Conservation (phyloP, 2,888 invertebrate species). For the Philhelius pedissequus region DNA sequence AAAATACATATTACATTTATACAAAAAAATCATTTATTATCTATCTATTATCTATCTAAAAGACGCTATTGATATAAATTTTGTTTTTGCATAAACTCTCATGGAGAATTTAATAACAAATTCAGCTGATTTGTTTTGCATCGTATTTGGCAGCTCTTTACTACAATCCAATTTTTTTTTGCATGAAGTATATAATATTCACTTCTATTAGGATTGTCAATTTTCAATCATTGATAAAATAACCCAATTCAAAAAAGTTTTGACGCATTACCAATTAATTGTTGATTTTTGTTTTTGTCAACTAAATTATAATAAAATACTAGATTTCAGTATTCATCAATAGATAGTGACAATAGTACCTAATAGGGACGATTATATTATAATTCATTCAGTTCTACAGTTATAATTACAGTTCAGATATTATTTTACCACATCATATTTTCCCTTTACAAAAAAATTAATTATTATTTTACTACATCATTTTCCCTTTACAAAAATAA, state of each 20-base stretch:
- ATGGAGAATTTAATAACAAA: constrained; percentile 52
- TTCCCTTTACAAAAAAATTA: constrained; percentile 1
- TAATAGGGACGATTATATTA: too few relatives aligned
- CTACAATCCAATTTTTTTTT: too few relatives aligned
- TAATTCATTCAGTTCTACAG: constrained; percentile 45
- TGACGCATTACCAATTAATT: too few relatives aligned
- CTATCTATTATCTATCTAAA: constrained; percentile 1
- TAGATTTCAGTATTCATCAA: too few relatives aligned
- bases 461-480: neutral
- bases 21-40: too few relatives aligned
- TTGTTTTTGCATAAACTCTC: constrained; percentile 41
- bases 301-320: too few relatives aligned
- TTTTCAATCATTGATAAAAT: too few relatives aligned
- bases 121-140: neutral
- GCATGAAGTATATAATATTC: too few relatives aligned
- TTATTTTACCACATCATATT: neutral
- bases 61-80: neutral
- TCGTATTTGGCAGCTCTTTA: neutral
- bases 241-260: too few relatives aligned
- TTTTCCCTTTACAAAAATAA: neutral
- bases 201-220: too few relatives aligned
- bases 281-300: too few relatives aligned
- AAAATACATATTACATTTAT: neutral
- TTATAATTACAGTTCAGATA: constrained; percentile 25
- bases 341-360: too few relatives aligned